phyloP scores from a whole-genome alignment of 2,888 invertebrate genomes.

The Pterostichus niger region DNA sequence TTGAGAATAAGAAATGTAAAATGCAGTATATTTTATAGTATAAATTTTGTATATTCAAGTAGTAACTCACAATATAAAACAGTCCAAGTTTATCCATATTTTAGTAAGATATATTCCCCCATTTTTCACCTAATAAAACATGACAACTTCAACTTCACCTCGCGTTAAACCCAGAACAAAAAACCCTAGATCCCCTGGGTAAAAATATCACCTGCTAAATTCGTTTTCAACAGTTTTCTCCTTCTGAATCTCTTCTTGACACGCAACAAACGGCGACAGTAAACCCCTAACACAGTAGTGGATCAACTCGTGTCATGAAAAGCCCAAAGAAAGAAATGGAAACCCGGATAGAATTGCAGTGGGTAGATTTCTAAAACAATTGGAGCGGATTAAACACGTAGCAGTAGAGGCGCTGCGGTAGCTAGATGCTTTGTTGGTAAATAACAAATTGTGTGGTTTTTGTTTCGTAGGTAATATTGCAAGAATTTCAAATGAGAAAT shows the following conservation, averaged over 20 bases:
- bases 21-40: no score
- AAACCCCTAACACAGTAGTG: slow-evolving; percentile 5
- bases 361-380: slow-evolving; percentile 43
- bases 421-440: background rate
- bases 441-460: slow-evolving; percentile 12
- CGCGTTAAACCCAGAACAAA: background rate
- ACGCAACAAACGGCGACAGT: slow-evolving; percentile 4
- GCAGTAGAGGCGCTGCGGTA: background rate
- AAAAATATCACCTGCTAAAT: slow-evolving; percentile 15
- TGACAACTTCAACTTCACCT: background rate
- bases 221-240: background rate
- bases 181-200: slow-evolving; percentile 1
- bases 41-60: no score
- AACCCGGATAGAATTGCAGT: background rate
- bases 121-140: slow-evolving; percentile 6
- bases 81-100: no score
- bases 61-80: no score
- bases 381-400: slow-evolving; percentile 43
- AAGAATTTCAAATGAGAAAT: no score
- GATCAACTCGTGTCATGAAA: background rate
- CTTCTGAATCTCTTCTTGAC: background rate
- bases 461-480: no score
- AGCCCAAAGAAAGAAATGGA: slow-evolving; percentile 1
- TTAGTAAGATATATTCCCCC: background rate
- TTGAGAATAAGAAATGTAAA: no score